Base-by-base conservation (phyloP, 2,113 vertebrate genomes). In the Phylloscopus trochiloides region DNA sequence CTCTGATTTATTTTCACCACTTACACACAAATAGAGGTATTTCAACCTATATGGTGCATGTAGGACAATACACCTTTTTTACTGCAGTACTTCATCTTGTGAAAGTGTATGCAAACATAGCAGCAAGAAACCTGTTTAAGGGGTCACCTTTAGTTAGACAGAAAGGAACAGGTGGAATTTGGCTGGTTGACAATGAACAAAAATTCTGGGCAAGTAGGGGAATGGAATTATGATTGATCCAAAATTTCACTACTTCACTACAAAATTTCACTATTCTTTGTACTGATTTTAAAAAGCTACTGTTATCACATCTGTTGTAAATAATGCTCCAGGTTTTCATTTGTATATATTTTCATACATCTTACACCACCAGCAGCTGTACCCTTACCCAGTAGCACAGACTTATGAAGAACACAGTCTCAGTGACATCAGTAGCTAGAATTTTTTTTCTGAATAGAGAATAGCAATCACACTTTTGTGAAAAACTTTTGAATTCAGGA, bases 1-100 rank as follows among this genome's bases (percentile, higher is more conserved):
- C 48, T 94, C 87, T 97, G 97, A 98, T 97, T 98, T 98, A 98
- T 98, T 97, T 96, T 94, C 75, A 85, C 81, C 90, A 96, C 92
- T 96, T 97, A 97, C 11, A 97, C 28, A 38, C 78, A 96, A 95
- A 94, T 58, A 91, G 92, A 94, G 90, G 63, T 77, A 89, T 94
- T 98, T 96, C 72, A 71, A 96, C 95, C 94, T 95, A 51, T 92
- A 80, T 21, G 55, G 91, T 92, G 47, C 57, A 57, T 95, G 97
- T 97, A 97, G 90, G 63, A 96, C 92, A 96, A 93, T 96, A 92
- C 24, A 26, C 78, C 59, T 92, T 92, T 96, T 95, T 95, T 92
- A 86, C 85, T 88, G 55, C 73, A 77, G 93, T 74, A 74, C 90
- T 98, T 97, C 65, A 88, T 98, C 96, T 97, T 97, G n/a, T 78